Evolutionary conservation across 2,888 invertebrate genomes (phyloP).

Genomic region (Operophtera brumata): DNA sequence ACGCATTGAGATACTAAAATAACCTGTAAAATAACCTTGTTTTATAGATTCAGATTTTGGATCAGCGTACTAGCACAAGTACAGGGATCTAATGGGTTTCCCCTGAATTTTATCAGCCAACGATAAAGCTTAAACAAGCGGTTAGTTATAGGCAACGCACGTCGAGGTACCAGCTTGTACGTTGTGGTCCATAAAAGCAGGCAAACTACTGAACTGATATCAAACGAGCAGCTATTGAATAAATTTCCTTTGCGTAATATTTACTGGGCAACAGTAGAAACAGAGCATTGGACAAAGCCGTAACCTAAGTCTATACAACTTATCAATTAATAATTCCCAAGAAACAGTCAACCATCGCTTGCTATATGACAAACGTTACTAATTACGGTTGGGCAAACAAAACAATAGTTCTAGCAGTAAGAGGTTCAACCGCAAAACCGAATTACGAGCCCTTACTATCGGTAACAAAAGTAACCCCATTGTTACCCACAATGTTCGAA

Average conservation of each 20-base stretch:
- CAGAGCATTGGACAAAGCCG: neutral
- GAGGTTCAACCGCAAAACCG: conserved; percentile 59
- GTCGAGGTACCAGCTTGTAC: neutral
- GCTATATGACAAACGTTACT: conserved; percentile 51
- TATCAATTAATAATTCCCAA: conserved; percentile 15
- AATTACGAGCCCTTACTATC: conserved; percentile 54
- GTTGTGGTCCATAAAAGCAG: neutral
- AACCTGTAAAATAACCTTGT: too few relatives aligned
- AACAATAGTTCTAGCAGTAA: conserved; percentile 53
- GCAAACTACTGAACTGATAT: neutral
- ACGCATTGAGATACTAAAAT: too few relatives aligned
- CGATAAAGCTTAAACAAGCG: too few relatives aligned
- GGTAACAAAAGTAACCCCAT: conserved; percentile 53
- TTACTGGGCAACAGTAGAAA: neutral
- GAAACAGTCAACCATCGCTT: conserved; percentile 32
- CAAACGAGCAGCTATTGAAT: neutral
- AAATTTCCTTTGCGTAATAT: too few relatives aligned
- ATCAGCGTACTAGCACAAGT: too few relatives aligned
- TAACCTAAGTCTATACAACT: conserved; percentile 1
- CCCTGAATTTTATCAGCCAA: too few relatives aligned
- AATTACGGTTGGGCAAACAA: conserved; percentile 57
- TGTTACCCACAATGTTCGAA: conserved; percentile 33
- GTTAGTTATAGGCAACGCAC: too few relatives aligned
- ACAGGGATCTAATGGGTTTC: too few relatives aligned
- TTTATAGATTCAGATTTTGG: too few relatives aligned